Base-by-base conservation (phyloP, 2,113 vertebrate species). In the Oxygymnocypris stewartii region DNA sequence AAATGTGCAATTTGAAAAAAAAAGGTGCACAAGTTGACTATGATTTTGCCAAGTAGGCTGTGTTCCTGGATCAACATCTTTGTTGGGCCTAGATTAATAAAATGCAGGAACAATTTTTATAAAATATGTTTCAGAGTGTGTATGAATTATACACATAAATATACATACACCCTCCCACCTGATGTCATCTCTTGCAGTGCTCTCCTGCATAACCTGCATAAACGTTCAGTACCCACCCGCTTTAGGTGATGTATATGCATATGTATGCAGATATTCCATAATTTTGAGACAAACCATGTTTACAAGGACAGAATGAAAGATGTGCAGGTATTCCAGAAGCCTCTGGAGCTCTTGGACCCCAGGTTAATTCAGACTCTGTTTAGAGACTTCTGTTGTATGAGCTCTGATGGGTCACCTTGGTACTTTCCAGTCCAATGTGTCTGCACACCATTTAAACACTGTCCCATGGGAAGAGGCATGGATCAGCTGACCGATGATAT, bases 401-500 rank as follows among this genome's bases (percentile, higher is more conserved):
- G 44, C 69, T 75, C 20, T 51, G 40, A 82, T 37, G 44, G 84
- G 82, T 82, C 82, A 85, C 73, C 79, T 82, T 85, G 51, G 77
- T 18, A 79, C 69, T 74, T 82, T 79, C 16, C 49, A 13, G 20
- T 82, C 61, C 61, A 47, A n/a, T 78, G 16, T 67, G 73, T 86
- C 61, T 6, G 40, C 84, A 49, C 49, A 42, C 65, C 31, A n/a
- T 78, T 42, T 59, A 79, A 31, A 79, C 79, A 79, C 18, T 40
- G 35, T 78, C 78, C 83, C 51, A 10, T 75, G 84, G 25, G 47
- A 75, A 18, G 25, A 79, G 35, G 65, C 86, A 88, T 89, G 88
- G 87, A 91, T 91, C 71, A 86, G 82, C 77, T 80, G 65, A 89
- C 87, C 87, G 86, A 86, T 87, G 82, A 88, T 86, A 84, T 85